Evolutionary conservation across 2,888 invertebrate genomes (phyloP).

Genomic region (Pyrrhopygopsis socrates): DNA sequence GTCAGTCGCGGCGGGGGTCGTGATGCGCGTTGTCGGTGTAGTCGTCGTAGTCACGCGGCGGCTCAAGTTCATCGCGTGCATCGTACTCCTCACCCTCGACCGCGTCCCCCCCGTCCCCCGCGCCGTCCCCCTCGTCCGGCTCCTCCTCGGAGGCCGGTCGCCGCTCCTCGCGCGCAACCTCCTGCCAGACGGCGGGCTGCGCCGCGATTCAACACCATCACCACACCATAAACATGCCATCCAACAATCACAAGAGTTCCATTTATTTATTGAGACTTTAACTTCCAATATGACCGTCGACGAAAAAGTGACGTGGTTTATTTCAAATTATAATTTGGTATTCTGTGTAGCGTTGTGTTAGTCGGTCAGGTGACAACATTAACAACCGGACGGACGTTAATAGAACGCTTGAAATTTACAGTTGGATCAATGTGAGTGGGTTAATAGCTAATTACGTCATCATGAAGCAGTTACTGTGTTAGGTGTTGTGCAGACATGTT

Average conservation of each 20-base stretch:
- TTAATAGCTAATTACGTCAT: background rate
- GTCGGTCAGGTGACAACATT: too few relatives aligned
- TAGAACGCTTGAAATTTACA: background rate
- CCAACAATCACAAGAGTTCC: constrained; percentile 38
- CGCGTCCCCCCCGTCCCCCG: constrained; percentile 84
- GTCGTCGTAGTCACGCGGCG: constrained; percentile 93
- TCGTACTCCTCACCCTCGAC: constrained; percentile 87
- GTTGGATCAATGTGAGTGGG: background rate
- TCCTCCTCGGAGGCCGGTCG: constrained; percentile 79
- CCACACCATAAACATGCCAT: constrained; percentile 41
- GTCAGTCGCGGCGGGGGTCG: constrained; percentile 91
- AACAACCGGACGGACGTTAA: background rate
- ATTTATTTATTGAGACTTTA: background rate
- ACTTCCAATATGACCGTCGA: too few relatives aligned
- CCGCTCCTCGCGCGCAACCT: constrained; percentile 84
- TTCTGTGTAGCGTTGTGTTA: too few relatives aligned
- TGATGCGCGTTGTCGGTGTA: constrained; percentile 93
- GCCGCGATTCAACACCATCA: constrained; percentile 56
- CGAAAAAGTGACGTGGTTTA: too few relatives aligned
- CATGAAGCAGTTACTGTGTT: too few relatives aligned
- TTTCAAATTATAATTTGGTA: too few relatives aligned
- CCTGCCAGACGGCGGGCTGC: constrained; percentile 87
- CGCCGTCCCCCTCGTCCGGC: constrained; percentile 83
- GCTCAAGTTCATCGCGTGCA: constrained; percentile 90
- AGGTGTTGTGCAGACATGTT: background rate